A percentile compares a stretch with the other conserved stretches of the same genome.
Conservation (phyloP, 2,888 invertebrate genomes). For the Imbricaverruca yamaguchii region DNA sequence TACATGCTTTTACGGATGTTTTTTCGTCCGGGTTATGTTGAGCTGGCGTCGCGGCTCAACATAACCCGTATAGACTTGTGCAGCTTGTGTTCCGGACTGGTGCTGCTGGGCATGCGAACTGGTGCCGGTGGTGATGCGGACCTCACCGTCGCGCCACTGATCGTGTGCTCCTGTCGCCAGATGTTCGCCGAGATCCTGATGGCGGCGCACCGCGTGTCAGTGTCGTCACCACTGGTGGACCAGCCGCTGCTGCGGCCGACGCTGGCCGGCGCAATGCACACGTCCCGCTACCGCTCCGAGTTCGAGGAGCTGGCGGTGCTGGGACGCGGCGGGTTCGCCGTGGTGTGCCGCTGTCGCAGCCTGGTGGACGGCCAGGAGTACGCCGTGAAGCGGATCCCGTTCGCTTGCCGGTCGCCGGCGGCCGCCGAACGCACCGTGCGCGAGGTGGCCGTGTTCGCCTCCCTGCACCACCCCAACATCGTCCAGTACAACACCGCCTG, state of each 20-base stretch:
- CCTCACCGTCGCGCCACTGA: too few relatives aligned
- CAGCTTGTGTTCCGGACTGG: too few relatives aligned
- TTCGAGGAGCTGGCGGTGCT: conserved; percentile 62
- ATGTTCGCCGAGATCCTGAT: background rate
- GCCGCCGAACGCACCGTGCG: conserved; percentile 44
- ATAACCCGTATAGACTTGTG: too few relatives aligned
- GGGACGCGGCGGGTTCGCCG: conserved; percentile 67
- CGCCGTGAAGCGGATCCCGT: conserved; percentile 64
- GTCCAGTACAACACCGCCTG: conserved; percentile 77
- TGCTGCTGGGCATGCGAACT: too few relatives aligned
- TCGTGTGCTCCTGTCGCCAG: background rate
- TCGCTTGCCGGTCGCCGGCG: conserved; percentile 36
- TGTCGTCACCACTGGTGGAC: background rate
- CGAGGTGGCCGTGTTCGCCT: conserved; percentile 73
- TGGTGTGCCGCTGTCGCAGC: conserved; percentile 64
- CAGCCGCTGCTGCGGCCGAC: background rate
- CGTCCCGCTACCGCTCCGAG: conserved; percentile 58
- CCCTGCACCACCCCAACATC: conserved; percentile 67
- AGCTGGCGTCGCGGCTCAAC: too few relatives aligned
- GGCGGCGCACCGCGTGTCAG: background rate
- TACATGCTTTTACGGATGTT: too few relatives aligned
- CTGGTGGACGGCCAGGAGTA: conserved; percentile 67
- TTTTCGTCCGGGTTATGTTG: too few relatives aligned
- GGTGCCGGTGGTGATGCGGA: too few relatives aligned
- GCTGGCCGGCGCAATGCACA: background rate